phyloP scores from a whole-genome alignment of 2,797 vertebrate species.

The Alca torda region DNA sequence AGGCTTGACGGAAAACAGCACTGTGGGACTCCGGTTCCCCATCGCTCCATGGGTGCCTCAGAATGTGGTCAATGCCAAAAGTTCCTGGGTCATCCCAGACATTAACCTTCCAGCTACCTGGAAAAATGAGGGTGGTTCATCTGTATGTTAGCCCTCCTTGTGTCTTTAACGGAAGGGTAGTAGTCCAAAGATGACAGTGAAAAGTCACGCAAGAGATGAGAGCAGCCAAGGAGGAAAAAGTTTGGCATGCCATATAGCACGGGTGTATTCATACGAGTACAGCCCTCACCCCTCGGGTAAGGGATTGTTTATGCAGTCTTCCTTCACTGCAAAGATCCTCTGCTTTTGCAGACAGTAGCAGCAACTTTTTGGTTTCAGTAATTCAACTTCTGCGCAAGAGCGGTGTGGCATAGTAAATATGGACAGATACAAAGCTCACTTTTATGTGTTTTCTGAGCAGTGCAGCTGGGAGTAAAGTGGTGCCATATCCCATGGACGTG shows the following conservation, averaged over 20 bases:
- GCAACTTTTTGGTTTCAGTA: background rate
- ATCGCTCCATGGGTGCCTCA: background rate
- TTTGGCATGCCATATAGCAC: background rate
- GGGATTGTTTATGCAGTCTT: background rate
- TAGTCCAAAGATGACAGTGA: background rate
- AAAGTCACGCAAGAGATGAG: background rate
- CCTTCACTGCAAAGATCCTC: background rate
- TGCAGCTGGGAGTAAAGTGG: background rate
- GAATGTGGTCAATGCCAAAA: background rate
- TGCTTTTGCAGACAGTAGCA: background rate
- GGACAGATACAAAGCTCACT: background rate
- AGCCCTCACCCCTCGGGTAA: accelerated
- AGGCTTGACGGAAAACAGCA: background rate
- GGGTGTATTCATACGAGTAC: background rate
- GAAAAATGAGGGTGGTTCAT: background rate
- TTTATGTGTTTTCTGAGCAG: background rate
- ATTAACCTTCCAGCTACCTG: background rate
- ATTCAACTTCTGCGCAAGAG: background rate
- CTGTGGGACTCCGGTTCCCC: accelerated
- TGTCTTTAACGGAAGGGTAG: background rate
- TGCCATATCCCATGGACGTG: accelerated
- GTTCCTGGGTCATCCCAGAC: background rate
- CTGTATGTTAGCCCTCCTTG: background rate
- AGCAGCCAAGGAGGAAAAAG: background rate
- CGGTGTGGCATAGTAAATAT: background rate